phyloP scores from a whole-genome alignment of 1,140 invertebrate genomes.

The Scaptomyza pallida region DNA sequence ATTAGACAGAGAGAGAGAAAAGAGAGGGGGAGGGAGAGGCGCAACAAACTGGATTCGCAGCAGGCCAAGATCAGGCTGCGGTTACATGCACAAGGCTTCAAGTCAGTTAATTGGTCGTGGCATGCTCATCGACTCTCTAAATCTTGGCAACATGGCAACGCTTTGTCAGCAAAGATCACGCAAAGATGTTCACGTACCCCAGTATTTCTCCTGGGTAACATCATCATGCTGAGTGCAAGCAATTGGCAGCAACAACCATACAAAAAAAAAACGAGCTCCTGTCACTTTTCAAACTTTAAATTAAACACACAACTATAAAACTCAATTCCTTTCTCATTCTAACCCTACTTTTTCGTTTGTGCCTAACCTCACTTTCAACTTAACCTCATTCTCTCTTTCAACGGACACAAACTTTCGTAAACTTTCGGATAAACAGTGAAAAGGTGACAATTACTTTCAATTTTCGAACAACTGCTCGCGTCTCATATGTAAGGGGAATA shows the following conservation, averaged over 20 bases:
- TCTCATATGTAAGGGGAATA: too few relatives aligned
- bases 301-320: conserved; percentile 7
- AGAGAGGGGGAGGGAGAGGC: not conserved
- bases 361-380: conserved; percentile 49
- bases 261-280: not conserved
- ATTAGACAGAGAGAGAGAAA: conserved; percentile 48
- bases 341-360: conserved; percentile 48
- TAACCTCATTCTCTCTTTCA: conserved; percentile 41
- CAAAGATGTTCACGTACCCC: conserved; percentile 22
- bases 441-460: conserved; percentile 81
- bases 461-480: conserved; percentile 51
- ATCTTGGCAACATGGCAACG: conserved; percentile 21
- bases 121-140: conserved; percentile 49
- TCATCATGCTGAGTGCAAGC: conserved; percentile 18
- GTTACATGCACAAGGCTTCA: conserved; percentile 41
- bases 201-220: not conserved
- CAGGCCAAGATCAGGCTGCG: conserved; percentile 14
- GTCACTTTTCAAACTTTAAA: conserved; percentile 8
- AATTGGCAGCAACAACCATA: not conserved
- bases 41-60: conserved; percentile 55
- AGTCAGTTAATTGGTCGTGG: conserved; percentile 73
- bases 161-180: conserved; percentile 35
- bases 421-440: too few relatives aligned
- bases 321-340: conserved; percentile 1
- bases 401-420: conserved; percentile 41